A percentile compares a stretch with the other conserved stretches of the same genome.
These are phyloP conservation scores for Vireo griseus DNA, from an alignment of 2,797 vertebrate species.

Conservation along the genomic window DNA sequence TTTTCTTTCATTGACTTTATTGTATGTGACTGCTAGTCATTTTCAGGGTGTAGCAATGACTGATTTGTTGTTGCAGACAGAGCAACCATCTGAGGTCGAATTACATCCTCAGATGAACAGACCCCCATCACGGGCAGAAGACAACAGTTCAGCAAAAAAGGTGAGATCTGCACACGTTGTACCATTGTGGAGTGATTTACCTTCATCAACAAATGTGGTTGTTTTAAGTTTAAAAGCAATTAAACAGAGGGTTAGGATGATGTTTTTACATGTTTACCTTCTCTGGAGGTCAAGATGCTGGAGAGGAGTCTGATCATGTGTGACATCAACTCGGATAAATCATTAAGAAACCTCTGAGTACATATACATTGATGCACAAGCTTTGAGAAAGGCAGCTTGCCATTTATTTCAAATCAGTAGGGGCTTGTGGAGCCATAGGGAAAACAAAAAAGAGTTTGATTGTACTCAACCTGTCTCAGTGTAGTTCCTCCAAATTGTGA, in stretches of 20 bases:
- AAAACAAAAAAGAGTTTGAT: background rate
- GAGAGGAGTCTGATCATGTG: background rate
- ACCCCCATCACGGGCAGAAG: slow-evolving; percentile 74
- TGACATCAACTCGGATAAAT: slow-evolving; percentile 27
- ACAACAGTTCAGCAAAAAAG: slow-evolving; percentile 81
- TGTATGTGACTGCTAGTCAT: slow-evolving; percentile 10
- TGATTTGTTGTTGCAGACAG: slow-evolving; percentile 79
- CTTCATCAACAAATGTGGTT: background rate
- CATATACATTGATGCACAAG: background rate
- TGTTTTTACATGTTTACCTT: background rate
- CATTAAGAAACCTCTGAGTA: slow-evolving; percentile 9
- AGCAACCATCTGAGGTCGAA: slow-evolving; percentile 76
- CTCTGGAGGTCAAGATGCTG: background rate
- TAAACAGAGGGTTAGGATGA: background rate
- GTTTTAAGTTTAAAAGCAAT: background rate
- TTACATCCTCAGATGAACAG: slow-evolving; percentile 71
- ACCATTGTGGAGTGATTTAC: background rate
- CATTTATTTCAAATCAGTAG: slow-evolving; percentile 19
- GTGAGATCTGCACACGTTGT: slow-evolving; percentile 62
- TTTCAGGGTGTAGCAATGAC: slow-evolving; percentile 35
- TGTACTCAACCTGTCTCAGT: background rate
- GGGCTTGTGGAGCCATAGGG: background rate
- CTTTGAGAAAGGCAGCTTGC: background rate
- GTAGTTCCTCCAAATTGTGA: background rate
- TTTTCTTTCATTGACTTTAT: slow-evolving; percentile 47